phyloP scores from a whole-genome alignment of 1,140 invertebrate genomes.

The Drosophila aff. region DNA sequence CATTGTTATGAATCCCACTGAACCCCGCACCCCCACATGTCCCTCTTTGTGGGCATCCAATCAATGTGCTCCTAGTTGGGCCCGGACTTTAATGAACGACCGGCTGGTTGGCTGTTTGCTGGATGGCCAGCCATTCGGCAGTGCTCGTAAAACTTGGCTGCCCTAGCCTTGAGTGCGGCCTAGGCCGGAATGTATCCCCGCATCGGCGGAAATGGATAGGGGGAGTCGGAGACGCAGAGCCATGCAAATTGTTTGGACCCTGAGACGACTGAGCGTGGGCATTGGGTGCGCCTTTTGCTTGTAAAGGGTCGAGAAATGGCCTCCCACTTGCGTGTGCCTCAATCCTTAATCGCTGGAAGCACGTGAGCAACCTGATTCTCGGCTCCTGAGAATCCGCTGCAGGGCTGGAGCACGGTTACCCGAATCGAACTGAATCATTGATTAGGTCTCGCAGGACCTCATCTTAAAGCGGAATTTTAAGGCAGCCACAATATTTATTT shows the following conservation, averaged over 20 bases:
- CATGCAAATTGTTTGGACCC: slow-evolving; percentile 61
- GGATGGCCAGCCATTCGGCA: slow-evolving; percentile 49
- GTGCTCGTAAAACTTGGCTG: slow-evolving; percentile 51
- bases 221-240: background rate
- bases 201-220: background rate
- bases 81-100: slow-evolving; percentile 44
- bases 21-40: slow-evolving; percentile 6
- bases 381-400: slow-evolving; percentile 6
- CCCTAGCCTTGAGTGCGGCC: slow-evolving; percentile 42
- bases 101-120: slow-evolving; percentile 15
- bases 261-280: slow-evolving; percentile 32
- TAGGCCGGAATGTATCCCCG: slow-evolving; percentile 10
- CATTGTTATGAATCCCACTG: slow-evolving; percentile 54
- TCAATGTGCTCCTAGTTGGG: slow-evolving; percentile 50
- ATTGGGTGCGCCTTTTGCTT: slow-evolving; percentile 61
- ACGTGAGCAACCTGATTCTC: slow-evolving; percentile 58
- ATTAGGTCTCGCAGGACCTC: slow-evolving; percentile 14
- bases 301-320: slow-evolving; percentile 48
- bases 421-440: slow-evolving; percentile 48
- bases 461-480: slow-evolving; percentile 7
- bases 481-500: background rate
- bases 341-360: slow-evolving; percentile 59
- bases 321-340: slow-evolving; percentile 58
- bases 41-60: slow-evolving; percentile 33
- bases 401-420: slow-evolving; percentile 9